Evolutionary conservation across 2,113 vertebrate species (phyloP).

Genomic region (Daboia siamensis): DNA sequence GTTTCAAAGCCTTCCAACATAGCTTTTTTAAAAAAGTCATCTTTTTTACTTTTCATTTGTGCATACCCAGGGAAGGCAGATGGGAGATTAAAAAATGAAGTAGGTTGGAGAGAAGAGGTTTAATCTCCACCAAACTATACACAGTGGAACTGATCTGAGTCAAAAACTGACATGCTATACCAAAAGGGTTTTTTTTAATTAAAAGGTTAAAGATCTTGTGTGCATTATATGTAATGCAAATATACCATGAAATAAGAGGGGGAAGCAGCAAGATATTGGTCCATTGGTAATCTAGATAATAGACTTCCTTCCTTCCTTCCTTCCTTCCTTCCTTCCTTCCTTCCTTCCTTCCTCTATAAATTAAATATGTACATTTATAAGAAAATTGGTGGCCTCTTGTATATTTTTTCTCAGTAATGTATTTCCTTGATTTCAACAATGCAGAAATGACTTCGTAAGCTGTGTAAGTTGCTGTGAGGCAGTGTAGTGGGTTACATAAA

Average conservation of each 20-base stretch:
- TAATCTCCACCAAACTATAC: neutral
- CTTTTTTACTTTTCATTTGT: neutral
- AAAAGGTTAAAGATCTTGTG: neutral
- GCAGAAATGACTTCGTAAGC: neutral
- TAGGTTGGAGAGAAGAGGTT: neutral
- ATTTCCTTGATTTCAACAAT: neutral
- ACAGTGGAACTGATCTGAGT: neutral
- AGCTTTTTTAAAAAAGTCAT: neutral
- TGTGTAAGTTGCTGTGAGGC: neutral
- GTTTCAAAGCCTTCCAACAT: neutral
- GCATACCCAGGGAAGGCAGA: neutral
- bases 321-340: too few relatives aligned
- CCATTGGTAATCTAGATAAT: neutral
- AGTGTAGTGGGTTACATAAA: slow-evolving; percentile 30
- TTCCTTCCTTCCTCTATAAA: neutral
- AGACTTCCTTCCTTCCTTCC: neutral
- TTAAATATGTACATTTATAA: neutral
- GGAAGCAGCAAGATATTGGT: neutral
- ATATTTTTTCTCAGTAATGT: neutral
- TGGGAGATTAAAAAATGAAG: neutral
- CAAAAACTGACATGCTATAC: neutral
- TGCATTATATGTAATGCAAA: neutral
- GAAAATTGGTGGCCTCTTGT: neutral
- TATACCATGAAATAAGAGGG: neutral
- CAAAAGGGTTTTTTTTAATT: neutral